These are phyloP conservation scores for Machaerirhynchus nigripectus DNA, from an alignment of 2,113 vertebrate species.

Conservation along the genomic window DNA sequence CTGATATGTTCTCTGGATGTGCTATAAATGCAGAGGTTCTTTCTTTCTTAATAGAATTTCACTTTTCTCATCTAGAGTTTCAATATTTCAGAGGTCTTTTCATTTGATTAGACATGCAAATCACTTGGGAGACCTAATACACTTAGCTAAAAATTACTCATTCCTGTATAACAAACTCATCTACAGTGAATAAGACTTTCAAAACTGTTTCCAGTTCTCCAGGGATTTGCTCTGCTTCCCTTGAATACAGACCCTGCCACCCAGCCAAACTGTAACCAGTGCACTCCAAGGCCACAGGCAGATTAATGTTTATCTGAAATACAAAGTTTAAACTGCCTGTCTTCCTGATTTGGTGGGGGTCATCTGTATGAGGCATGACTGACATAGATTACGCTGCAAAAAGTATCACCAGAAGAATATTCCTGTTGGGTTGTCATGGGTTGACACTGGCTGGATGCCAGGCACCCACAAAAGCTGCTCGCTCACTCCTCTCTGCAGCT, in stretches of 20 bases:
- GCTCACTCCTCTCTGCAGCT: neutral
- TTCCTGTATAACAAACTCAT: slow-evolving; percentile 43
- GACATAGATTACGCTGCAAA: neutral
- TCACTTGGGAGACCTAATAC: slow-evolving; percentile 57
- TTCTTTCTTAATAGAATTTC: slow-evolving; percentile 66
- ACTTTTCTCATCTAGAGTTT: slow-evolving; percentile 60
- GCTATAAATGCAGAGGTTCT: slow-evolving; percentile 57
- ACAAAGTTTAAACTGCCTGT: neutral
- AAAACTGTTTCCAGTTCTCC: neutral
- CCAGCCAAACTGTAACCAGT: neutral
- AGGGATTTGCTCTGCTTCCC: neutral
- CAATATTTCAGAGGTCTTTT: slow-evolving; percentile 60
- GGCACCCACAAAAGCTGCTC: rapidly evolving
- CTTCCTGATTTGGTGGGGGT: neutral
- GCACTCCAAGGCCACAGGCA: neutral
- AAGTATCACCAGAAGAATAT: neutral
- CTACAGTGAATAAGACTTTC: slow-evolving; percentile 36
- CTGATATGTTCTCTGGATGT: slow-evolving; percentile 43
- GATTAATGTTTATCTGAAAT: neutral
- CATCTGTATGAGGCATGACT: neutral
- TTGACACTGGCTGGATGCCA: neutral
- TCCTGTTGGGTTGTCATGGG: neutral
- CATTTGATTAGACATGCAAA: slow-evolving; percentile 66
- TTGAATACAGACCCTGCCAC: neutral
- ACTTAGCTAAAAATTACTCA: slow-evolving; percentile 64